phyloP scores from a whole-genome alignment of 2,113 vertebrate genomes.

The Toxostoma redivivum region DNA sequence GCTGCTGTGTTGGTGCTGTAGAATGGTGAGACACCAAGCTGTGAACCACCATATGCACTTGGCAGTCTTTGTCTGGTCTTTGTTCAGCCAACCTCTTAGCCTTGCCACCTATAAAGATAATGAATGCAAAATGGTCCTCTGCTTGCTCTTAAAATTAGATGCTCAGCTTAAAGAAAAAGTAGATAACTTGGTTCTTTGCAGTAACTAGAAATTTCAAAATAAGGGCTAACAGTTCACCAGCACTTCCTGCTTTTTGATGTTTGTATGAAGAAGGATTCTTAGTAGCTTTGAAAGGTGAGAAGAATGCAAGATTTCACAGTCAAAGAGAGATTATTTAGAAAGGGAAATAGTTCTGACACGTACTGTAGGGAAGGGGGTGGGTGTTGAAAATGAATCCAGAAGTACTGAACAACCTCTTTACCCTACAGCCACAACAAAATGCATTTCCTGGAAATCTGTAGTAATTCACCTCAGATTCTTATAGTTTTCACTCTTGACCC shows the following conservation, averaged over 20 bases:
- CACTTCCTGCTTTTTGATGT: not conserved
- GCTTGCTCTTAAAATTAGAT: slow-evolving; percentile 63
- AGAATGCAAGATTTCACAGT: not conserved
- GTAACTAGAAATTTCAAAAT: slow-evolving; percentile 15
- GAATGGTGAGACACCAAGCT: slow-evolving; percentile 72
- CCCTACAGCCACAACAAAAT: not conserved
- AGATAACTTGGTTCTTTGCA: slow-evolving; percentile 17
- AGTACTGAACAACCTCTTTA: not conserved
- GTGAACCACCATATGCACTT: slow-evolving; percentile 76
- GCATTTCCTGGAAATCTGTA: not conserved
- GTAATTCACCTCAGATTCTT: not conserved
- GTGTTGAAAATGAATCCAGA: not conserved
- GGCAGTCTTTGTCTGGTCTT: slow-evolving; percentile 74
- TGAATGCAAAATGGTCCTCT: slow-evolving; percentile 66
- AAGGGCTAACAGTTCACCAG: not conserved
- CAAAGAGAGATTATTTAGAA: not conserved
- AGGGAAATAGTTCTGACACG: not conserved
- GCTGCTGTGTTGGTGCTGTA: slow-evolving; percentile 71
- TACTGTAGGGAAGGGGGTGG: not conserved
- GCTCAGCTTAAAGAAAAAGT: slow-evolving; percentile 55
- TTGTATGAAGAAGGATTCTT: not conserved
- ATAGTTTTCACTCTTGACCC: not conserved
- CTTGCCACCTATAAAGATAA: slow-evolving; percentile 74
- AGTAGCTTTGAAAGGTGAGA: not conserved
- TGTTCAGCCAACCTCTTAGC: slow-evolving; percentile 75